phyloP scores from a whole-genome alignment of 1,140 invertebrate species.

The Meloidogyne floridensis region DNA sequence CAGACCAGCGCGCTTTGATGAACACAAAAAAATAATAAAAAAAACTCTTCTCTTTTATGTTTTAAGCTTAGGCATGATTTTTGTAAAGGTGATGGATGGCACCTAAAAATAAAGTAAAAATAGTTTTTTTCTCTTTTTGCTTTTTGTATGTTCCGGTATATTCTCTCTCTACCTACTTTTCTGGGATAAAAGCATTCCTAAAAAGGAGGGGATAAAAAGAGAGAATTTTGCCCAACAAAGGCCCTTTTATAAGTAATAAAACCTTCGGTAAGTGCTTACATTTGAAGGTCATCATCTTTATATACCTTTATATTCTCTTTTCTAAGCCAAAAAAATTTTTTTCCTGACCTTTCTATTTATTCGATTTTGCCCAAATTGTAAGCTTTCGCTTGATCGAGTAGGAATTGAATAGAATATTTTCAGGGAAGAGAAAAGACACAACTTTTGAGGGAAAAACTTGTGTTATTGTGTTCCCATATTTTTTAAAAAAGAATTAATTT shows the following conservation, averaged over 20 bases:
- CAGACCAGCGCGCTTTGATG: not conserved
- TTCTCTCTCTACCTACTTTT: not conserved
- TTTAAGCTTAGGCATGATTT: not conserved
- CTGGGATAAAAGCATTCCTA: not conserved
- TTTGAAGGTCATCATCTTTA: not conserved
- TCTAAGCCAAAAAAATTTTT: not conserved
- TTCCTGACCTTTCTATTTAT: conserved; percentile 7
- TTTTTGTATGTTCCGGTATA: not conserved
- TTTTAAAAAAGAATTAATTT: not conserved
- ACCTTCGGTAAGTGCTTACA: not conserved
- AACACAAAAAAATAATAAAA: not conserved
- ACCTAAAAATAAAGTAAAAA: not conserved
- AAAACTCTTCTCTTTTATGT: not conserved
- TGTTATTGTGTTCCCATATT: not conserved
- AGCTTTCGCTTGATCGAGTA: conserved; percentile 2
- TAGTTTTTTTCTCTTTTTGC: not conserved
- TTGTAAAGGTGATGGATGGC: conserved; percentile 1
- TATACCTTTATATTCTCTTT: not conserved
- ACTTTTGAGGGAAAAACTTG: not conserved
- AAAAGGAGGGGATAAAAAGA: not conserved
- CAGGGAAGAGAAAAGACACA: not conserved
- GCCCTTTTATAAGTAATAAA: not conserved
- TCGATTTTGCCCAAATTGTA: not conserved
- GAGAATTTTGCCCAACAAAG: not conserved
- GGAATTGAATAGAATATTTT: not conserved